Conservation (phyloP, 1,140 invertebrate genomes). For the Drosophila guanche region DNA sequence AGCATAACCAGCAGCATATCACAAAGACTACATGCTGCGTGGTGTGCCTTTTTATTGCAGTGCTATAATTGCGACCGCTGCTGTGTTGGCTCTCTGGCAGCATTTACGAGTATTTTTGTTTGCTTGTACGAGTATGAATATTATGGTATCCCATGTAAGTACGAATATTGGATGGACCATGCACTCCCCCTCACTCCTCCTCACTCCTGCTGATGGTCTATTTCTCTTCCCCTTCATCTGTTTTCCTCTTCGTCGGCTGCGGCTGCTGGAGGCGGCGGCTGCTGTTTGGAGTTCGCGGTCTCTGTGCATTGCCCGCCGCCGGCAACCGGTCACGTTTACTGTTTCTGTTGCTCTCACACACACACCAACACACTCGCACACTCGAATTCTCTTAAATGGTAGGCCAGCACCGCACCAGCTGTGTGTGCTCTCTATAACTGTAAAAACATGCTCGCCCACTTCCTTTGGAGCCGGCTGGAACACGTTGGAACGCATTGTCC, state of each 20-base stretch:
- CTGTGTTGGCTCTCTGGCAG: conserved; percentile 21
- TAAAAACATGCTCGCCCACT: conserved; percentile 81
- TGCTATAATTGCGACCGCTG: neutral
- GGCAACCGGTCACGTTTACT: conserved; percentile 76
- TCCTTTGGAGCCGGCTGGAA: conserved; percentile 48
- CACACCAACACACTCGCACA: too few species aligned
- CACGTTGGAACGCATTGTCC: conserved; percentile 28
- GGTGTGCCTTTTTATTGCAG: neutral
- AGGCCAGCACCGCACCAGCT: conserved; percentile 54
- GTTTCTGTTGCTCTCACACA: conserved; percentile 15
- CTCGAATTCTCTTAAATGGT: neutral
- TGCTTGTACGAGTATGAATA: conserved; percentile 21
- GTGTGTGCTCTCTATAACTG: conserved; percentile 75
- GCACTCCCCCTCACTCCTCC: conserved; percentile 25
- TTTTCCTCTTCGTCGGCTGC: conserved; percentile 21
- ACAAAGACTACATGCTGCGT: neutral
- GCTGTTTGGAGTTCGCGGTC: conserved; percentile 13
- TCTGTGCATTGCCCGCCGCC: conserved; percentile 38
- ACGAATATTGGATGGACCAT: conserved; percentile 36
- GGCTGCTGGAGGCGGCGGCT: neutral
- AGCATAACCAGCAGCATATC: neutral
- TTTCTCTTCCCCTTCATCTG: conserved; percentile 32
- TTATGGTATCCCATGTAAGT: conserved; percentile 36
- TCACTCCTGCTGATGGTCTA: conserved; percentile 48
- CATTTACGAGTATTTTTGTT: neutral